phyloP scores from a whole-genome alignment of 2,888 invertebrate species.

The Drosophila monieri region DNA sequence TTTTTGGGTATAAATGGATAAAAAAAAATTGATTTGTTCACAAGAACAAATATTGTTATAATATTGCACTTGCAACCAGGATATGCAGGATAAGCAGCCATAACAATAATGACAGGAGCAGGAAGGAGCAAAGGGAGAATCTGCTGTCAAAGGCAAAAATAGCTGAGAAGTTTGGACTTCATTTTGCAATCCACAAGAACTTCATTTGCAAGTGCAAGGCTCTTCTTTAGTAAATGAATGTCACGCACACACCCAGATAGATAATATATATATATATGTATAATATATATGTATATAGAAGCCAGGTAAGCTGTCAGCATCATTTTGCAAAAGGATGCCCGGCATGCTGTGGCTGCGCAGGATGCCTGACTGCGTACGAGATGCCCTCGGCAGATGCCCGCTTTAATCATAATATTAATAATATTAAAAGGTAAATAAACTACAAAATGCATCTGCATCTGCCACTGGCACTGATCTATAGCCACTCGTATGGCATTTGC shows the following conservation, averaged over 20 bases:
- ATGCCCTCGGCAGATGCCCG: slow-evolving; percentile 39
- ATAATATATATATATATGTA: neutral
- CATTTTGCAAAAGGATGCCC: slow-evolving; percentile 48
- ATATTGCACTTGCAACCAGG: neutral
- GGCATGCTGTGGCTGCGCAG: slow-evolving; percentile 7
- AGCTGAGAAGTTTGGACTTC: slow-evolving; percentile 59
- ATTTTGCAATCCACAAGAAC: slow-evolving; percentile 70
- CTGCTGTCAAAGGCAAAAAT: slow-evolving; percentile 65
- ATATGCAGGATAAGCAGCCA: neutral
- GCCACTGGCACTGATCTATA: slow-evolving; percentile 72
- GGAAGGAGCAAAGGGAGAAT: neutral
- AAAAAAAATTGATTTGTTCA: neutral
- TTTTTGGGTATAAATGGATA: neutral
- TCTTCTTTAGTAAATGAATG: slow-evolving; percentile 45
- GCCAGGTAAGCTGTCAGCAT: slow-evolving; percentile 47
- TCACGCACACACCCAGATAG: slow-evolving; percentile 14
- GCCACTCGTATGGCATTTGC: slow-evolving; percentile 25
- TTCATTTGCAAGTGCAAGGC: slow-evolving; percentile 66
- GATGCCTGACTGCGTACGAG: slow-evolving; percentile 40
- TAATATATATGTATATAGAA: neutral
- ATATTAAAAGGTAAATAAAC: slow-evolving; percentile 72
- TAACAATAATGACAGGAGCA: neutral
- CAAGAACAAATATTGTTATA: neutral
- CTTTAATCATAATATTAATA: slow-evolving; percentile 72
- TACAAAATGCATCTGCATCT: slow-evolving; percentile 54